These are phyloP conservation scores for Drosophila nigrodunni DNA, from an alignment of 1,140 invertebrate genomes.

Conservation along the genomic window DNA sequence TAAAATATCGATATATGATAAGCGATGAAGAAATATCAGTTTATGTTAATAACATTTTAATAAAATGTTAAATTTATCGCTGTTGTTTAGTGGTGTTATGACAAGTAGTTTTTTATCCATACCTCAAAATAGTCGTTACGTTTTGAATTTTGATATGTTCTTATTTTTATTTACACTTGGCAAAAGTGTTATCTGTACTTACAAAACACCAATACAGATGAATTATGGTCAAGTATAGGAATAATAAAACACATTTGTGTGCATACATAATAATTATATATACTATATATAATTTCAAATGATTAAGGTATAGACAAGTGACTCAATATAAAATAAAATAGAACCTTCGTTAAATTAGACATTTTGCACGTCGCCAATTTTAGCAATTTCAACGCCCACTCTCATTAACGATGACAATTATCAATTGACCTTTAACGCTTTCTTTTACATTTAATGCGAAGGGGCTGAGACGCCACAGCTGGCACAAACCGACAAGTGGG, in stretches of 20 bases:
- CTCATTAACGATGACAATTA: slow-evolving; percentile 42
- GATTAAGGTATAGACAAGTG: background rate
- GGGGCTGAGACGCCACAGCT: background rate
- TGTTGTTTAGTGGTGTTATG: background rate
- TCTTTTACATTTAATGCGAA: slow-evolving; percentile 31
- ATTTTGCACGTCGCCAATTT: slow-evolving; percentile 25
- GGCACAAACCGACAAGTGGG: too few relatives aligned
- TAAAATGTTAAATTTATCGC: background rate
- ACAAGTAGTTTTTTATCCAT: too few relatives aligned
- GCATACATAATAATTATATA: background rate
- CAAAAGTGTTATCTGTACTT: too few relatives aligned
- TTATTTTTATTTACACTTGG: too few relatives aligned
- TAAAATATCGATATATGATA: background rate
- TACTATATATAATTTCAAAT: background rate
- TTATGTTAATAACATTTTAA: slow-evolving; percentile 1
- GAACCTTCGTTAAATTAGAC: slow-evolving; percentile 24
- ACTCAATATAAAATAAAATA: slow-evolving; percentile 19
- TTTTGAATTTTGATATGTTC: too few relatives aligned
- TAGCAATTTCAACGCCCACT: slow-evolving; percentile 60
- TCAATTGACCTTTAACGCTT: slow-evolving; percentile 56
- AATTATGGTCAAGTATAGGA: too few relatives aligned
- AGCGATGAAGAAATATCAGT: background rate
- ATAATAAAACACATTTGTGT: too few relatives aligned
- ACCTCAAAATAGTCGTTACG: too few relatives aligned
- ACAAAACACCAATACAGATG: too few relatives aligned